phyloP scores from a whole-genome alignment of 2,113 vertebrate species.

The Piaya cayana region DNA sequence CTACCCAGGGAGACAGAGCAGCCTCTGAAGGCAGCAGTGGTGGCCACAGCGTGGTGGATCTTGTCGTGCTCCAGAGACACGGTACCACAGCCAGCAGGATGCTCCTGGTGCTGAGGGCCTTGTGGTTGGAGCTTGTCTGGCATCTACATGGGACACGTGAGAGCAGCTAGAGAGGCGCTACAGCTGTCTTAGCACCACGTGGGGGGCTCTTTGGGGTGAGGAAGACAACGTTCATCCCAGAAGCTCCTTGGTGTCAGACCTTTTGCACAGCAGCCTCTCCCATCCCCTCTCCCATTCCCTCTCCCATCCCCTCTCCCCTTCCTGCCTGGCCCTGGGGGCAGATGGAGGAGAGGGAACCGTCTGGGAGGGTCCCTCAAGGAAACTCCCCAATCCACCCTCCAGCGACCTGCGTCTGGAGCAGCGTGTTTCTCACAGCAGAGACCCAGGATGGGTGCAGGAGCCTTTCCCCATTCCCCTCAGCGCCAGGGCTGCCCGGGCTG shows the following conservation, averaged over 20 bases:
- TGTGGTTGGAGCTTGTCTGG: not conserved
- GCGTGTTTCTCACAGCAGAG: rapidly evolving
- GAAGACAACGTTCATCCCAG: not conserved
- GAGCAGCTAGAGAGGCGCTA: not conserved
- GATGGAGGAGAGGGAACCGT: not conserved
- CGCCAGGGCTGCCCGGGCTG: not conserved
- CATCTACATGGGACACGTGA: rapidly evolving
- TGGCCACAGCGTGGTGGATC: not conserved
- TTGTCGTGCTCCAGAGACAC: rapidly evolving
- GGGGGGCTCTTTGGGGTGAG: not conserved
- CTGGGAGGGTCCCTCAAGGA: not conserved
- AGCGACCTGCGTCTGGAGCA: rapidly evolving
- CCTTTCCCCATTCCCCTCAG: not conserved
- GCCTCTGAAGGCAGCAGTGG: not conserved
- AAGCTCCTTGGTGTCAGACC: rapidly evolving
- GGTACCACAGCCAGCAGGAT: not conserved
- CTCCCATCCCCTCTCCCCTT: not conserved
- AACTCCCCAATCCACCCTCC: rapidly evolving
- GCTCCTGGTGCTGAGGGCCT: not conserved
- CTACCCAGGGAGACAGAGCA: not conserved
- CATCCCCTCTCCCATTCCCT: rapidly evolving
- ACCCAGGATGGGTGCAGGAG: rapidly evolving
- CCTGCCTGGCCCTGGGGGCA: not conserved
- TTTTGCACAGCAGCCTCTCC: not conserved
- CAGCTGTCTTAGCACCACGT: rapidly evolving